These are phyloP conservation scores for Callipepla californica DNA, from an alignment of 2,113 vertebrate species.

Conservation along the genomic window DNA sequence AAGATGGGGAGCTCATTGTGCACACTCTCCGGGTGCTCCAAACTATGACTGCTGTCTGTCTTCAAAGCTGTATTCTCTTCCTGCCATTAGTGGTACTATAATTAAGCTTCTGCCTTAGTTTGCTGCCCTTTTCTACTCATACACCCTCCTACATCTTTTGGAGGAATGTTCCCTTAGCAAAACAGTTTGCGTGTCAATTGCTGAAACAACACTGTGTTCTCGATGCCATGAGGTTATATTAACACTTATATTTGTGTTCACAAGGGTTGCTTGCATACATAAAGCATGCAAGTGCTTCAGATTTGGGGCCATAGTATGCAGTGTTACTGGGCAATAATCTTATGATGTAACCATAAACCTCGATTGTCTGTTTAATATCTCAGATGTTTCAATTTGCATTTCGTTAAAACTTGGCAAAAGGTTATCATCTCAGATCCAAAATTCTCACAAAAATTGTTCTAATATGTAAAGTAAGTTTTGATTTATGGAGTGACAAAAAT, in stretches of 20 bases:
- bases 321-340: conserved; percentile 75
- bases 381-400: conserved; percentile 88
- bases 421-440: conserved; percentile 84
- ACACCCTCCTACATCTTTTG: conserved; percentile 53
- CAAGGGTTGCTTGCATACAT: conserved; percentile 36
- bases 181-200: conserved; percentile 70
- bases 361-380: conserved; percentile 82
- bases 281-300: conserved; percentile 21
- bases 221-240: conserved; percentile 45
- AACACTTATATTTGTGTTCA: conserved; percentile 51
- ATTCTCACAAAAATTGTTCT: conserved; percentile 80
- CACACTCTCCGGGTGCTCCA: rapidly evolving
- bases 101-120: conserved; percentile 48
- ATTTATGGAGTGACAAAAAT: conserved; percentile 89
- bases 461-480: conserved; percentile 88
- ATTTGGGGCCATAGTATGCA: conserved; percentile 53
- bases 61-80: not conserved
- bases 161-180: conserved; percentile 68
- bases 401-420: conserved; percentile 85
- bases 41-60: not conserved
- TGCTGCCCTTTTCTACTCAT: conserved; percentile 63
- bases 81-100: conserved; percentile 59
- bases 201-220: conserved; percentile 57
- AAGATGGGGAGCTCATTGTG: rapidly evolving
- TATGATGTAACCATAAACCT: conserved; percentile 80